phyloP scores from a whole-genome alignment of 2,888 invertebrate genomes.

The Empis livida region DNA sequence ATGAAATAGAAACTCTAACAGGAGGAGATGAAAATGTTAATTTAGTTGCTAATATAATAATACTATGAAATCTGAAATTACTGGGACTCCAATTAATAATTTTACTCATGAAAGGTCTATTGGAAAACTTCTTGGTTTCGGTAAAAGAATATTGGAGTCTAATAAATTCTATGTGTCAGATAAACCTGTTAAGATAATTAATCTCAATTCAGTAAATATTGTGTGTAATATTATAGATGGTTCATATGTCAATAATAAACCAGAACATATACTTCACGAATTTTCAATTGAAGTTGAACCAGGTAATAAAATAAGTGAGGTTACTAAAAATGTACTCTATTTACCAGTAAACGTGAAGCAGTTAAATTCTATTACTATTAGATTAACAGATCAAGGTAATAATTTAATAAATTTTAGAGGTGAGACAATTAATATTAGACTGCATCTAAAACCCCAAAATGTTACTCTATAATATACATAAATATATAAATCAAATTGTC shows the following conservation, averaged over 20 bases:
- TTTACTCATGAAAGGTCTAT: no score
- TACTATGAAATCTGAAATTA: slow-evolving; percentile 14
- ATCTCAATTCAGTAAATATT: slow-evolving; percentile 11
- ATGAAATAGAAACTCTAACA: slow-evolving; percentile 13
- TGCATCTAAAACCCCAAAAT: slow-evolving; percentile 16
- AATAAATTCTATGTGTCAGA: no score
- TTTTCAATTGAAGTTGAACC: slow-evolving; percentile 22
- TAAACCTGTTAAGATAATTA: slow-evolving; percentile 17
- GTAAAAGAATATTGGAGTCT: no score
- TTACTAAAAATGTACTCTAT: slow-evolving; percentile 24
- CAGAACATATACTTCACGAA: slow-evolving; percentile 24
- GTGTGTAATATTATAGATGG: slow-evolving; percentile 12
- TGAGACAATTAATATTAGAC: slow-evolving; percentile 20
- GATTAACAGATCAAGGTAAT: slow-evolving; percentile 22
- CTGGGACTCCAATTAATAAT: no score
- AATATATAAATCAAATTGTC: neutral
- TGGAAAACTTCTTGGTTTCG: no score
- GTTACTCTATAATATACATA: slow-evolving; percentile 12
- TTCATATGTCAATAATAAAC: slow-evolving; percentile 15
- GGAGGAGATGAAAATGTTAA: no score
- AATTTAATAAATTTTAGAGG: slow-evolving; percentile 22
- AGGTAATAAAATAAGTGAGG: slow-evolving; percentile 26
- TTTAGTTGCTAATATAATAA: neutral
- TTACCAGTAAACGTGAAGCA: slow-evolving; percentile 19
- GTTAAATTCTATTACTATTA: slow-evolving; percentile 20